Evolutionary conservation across 1,140 invertebrate species (phyloP).

Genomic region (Limonius californicus): DNA sequence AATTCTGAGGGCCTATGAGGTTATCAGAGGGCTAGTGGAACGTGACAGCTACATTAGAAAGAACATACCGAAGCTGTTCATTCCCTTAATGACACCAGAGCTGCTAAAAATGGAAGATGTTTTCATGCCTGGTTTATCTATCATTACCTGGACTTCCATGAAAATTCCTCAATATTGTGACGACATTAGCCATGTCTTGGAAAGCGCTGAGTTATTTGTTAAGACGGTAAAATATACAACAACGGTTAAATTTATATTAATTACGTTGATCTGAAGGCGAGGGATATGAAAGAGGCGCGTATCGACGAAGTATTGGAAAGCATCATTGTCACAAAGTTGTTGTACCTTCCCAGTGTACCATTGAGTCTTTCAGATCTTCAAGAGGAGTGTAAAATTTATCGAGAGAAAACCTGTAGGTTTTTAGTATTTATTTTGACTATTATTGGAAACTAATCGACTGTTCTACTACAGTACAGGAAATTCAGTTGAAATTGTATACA

Average conservation of each 20-base stretch:
- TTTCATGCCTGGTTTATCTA: slow-evolving; percentile 72
- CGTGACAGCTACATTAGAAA: slow-evolving; percentile 58
- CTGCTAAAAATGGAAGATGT: slow-evolving; percentile 63
- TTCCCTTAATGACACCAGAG: slow-evolving; percentile 54
- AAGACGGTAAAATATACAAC: not conserved
- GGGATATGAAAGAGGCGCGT: slow-evolving; percentile 72
- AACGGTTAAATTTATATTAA: too few species aligned
- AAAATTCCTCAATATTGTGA: slow-evolving; percentile 63
- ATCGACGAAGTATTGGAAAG: slow-evolving; percentile 67
- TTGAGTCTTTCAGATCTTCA: too few species aligned
- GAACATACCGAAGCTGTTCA: not conserved
- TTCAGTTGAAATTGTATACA: slow-evolving; percentile 57
- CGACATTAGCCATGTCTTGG: slow-evolving; percentile 55
- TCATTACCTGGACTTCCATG: slow-evolving; percentile 76
- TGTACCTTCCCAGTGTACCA: not conserved
- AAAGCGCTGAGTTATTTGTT: slow-evolving; percentile 49
- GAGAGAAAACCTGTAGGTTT: too few species aligned
- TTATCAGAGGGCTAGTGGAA: slow-evolving; percentile 55
- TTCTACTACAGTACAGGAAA: slow-evolving; percentile 49
- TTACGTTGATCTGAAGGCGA: slow-evolving; percentile 51
- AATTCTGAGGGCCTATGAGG: slow-evolving; percentile 57
- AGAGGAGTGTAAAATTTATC: too few species aligned
- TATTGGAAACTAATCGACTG: too few species aligned
- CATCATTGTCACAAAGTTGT: slow-evolving; percentile 53
- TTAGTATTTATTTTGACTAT: too few species aligned